Evolutionary conservation across 2,888 invertebrate genomes (phyloP), one percentile per base, ranked within the genome.

Genomic region (Lymantria dispar): DNA sequence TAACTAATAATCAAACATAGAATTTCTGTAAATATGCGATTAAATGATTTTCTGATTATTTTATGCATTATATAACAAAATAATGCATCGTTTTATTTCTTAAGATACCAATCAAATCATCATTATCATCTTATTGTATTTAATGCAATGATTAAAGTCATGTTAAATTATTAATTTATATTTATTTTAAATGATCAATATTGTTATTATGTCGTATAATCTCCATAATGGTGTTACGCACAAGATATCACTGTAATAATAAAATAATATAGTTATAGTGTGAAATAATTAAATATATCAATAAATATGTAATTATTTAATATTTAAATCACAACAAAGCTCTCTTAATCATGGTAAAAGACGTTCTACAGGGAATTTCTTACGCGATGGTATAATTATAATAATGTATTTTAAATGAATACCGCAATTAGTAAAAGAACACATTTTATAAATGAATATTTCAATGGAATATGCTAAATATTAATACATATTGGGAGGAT

Each of bases 281-380:
- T 55, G 47, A 57, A 45, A 56, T 58, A 50, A 55, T 42, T 62
- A 54, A 62, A 62, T 62, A 65, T 66, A 67, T 68, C 61, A 61
- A 50, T 62, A 65, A 58, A 54, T 64, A 66, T 60, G 53, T 40
- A 40, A 40, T 40, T 15, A 22, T 14, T 14, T 42, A 29, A 29
- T 11, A 55, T 65, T 56, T 50, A 60, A 60, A 59, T 64, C 60
- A 61, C 58, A 72, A 70, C 57, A 66, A 64, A 69, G 78, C 80
- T 80, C 80, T 80, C 79, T 80, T 68, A 65, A 70, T 71, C 71
- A 72, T 79, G 66, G 72, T 74, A 78, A 81, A 85, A 85, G 77
- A 85, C 82, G 82, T 83, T 81, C 68, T 87, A 84, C 84, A 84
- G 83, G 83, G 84, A 85, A 65, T 73, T 77, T 71, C 63, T 74